Evolutionary conservation across 2,113 vertebrate species (phyloP).

Genomic region (Chunga burmeisteri): DNA sequence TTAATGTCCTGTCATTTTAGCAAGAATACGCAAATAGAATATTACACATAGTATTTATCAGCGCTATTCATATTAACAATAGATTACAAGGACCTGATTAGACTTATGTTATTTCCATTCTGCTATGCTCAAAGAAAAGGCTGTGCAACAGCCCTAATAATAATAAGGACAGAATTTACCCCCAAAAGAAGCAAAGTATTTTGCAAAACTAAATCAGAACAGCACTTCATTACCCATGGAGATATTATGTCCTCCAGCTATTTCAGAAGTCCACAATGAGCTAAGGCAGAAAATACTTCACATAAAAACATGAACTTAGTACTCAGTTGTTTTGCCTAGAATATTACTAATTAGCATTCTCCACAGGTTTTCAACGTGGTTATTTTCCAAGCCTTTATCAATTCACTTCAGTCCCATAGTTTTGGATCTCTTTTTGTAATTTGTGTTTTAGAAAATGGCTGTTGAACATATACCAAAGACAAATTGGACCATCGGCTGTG

Average conservation of each 20-base stretch:
- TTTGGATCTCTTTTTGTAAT: neutral
- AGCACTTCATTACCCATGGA: neutral
- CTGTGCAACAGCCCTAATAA: neutral
- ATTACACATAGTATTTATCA: neutral
- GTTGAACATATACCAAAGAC: neutral
- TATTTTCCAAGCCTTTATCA: neutral
- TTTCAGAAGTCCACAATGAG: neutral
- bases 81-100: neutral
- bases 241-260: neutral
- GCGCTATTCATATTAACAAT: neutral
- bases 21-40: neutral
- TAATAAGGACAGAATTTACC: neutral
- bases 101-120: neutral
- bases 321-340: neutral
- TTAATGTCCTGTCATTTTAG: neutral
- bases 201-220: neutral
- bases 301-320: neutral
- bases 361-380: neutral
- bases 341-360: neutral
- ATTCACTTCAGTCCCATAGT: neutral
- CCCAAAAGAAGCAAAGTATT: neutral
- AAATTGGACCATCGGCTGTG: accelerated
- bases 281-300: neutral
- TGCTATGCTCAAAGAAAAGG: neutral
- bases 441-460: neutral